These are phyloP conservation scores for Phaethornis superciliosus DNA, from an alignment of 2,113 vertebrate genomes.

Conservation along the genomic window DNA sequence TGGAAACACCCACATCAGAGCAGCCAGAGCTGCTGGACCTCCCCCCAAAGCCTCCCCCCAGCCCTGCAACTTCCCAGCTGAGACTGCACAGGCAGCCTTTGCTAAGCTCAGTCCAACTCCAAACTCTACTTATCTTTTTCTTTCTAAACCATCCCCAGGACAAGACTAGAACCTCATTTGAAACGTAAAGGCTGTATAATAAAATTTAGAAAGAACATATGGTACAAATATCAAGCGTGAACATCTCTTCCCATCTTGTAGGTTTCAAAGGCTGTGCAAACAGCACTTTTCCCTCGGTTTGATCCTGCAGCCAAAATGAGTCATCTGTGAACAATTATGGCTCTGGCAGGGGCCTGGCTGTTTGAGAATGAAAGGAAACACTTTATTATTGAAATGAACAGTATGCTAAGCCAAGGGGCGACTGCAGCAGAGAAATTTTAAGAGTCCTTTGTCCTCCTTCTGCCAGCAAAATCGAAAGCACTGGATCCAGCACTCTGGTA, in stretches of 20 bases:
- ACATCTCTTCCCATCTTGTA: constrained; percentile 60
- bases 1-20: rapidly evolving
- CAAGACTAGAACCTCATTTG: constrained; percentile 47
- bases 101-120: not conserved
- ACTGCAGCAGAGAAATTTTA: constrained; percentile 43
- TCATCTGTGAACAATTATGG: constrained; percentile 76
- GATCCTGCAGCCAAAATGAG: constrained; percentile 69
- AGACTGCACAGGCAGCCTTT: not conserved
- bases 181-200: constrained; percentile 58
- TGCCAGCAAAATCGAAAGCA: not conserved
- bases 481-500: not conserved
- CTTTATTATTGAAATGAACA: constrained; percentile 69
- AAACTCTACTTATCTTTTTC: not conserved
- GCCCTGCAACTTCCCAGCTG: not conserved
- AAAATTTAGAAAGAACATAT: constrained; percentile 65
- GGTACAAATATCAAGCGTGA: constrained; percentile 62
- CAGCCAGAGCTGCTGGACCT: not conserved
- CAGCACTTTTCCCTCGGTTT: constrained; percentile 59
- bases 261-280: constrained; percentile 63
- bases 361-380: constrained; percentile 71
- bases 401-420: constrained; percentile 37
- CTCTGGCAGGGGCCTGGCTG: constrained; percentile 66
- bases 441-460: constrained; percentile 57
- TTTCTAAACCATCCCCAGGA: constrained; percentile 50
- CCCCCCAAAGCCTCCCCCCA: not conserved